Evolutionary conservation across 2,797 vertebrate genomes (phyloP).

Genomic region (Sitta carolinensis): DNA sequence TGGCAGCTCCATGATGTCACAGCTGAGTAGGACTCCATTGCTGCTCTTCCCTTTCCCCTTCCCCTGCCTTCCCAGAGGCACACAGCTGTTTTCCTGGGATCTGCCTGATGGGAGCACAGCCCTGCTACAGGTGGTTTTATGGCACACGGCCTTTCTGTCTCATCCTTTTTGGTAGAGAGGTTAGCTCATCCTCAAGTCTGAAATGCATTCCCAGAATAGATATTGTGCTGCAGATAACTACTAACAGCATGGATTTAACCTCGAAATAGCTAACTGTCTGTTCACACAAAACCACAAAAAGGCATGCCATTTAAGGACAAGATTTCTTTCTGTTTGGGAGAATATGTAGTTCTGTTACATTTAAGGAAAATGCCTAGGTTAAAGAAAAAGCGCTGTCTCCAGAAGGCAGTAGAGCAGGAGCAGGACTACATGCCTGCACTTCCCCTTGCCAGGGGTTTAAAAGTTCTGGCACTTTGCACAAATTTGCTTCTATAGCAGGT

Average conservation of each 20-base stretch:
- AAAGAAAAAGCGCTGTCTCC: background rate
- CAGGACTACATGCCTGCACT: background rate
- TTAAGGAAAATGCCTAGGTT: background rate
- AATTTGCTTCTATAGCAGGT: background rate
- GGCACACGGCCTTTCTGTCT: accelerated
- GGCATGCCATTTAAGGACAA: background rate
- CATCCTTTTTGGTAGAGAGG: background rate
- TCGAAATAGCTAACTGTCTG: background rate
- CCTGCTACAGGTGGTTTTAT: background rate
- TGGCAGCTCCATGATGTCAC: background rate
- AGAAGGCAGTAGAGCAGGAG: background rate
- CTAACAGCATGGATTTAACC: background rate
- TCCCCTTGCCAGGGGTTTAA: background rate
- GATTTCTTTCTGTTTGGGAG: background rate
- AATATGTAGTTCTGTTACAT: background rate
- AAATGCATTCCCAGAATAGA: background rate
- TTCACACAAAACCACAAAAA: background rate
- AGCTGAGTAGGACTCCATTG: background rate
- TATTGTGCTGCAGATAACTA: background rate
- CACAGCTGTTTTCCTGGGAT: background rate
- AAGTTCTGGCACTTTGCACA: background rate
- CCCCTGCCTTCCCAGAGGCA: background rate
- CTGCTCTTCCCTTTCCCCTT: background rate
- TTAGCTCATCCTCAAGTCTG: background rate
- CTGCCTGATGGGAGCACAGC: background rate